These are phyloP conservation scores for Acyrthosiphon pisum DNA, from an alignment of 1,140 invertebrate species.

Conservation along the genomic window DNA sequence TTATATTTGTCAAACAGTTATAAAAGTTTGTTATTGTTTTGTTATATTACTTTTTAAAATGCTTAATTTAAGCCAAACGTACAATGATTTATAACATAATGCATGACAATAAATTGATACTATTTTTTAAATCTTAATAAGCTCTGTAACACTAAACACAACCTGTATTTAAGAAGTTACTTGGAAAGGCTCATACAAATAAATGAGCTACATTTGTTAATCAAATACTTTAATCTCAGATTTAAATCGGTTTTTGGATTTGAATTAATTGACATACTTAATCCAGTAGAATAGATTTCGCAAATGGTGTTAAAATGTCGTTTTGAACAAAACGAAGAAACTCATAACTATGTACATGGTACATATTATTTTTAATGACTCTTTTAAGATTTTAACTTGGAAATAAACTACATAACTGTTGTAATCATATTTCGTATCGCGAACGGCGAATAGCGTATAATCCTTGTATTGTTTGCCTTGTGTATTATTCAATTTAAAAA, in stretches of 20 bases:
- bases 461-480: background rate
- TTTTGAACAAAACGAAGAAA: background rate
- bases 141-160: background rate
- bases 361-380: background rate
- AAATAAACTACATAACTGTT: background rate
- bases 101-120: background rate
- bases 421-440: background rate
- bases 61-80: background rate
- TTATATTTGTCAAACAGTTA: background rate
- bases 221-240: background rate
- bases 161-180: background rate
- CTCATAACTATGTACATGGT: background rate
- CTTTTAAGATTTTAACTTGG: background rate
- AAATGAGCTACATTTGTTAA: slow-evolving; percentile 23
- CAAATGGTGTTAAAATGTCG: background rate
- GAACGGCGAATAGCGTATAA: background rate
- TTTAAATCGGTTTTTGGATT: slow-evolving; percentile 8
- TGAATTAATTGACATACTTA: background rate
- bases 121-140: background rate
- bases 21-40: background rate
- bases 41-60: background rate
- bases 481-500: background rate
- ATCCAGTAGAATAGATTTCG: background rate
- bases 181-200: background rate
- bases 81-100: background rate